Evolutionary conservation across 2,888 invertebrate species (phyloP).

Genomic region (Agrochola macilenta): DNA sequence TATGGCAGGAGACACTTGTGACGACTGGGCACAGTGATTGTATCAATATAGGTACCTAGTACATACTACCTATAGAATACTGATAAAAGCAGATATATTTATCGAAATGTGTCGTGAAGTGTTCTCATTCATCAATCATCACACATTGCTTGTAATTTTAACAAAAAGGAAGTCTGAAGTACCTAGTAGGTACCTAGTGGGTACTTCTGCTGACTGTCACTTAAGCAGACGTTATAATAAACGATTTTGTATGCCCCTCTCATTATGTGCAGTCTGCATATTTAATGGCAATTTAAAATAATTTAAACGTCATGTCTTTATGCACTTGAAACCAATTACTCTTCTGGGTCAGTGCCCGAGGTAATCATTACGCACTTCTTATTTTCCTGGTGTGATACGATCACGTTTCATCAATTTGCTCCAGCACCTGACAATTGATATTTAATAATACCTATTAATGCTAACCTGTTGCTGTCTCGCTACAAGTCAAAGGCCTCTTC

Average conservation of each 20-base stretch:
- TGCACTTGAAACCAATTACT: slow-evolving; percentile 48
- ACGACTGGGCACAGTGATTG: neutral
- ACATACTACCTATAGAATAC: neutral
- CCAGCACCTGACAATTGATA: neutral
- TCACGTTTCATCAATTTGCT: slow-evolving; percentile 7
- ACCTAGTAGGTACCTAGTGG: too few relatives aligned
- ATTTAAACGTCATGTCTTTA: slow-evolving; percentile 38
- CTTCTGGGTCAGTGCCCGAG: slow-evolving; percentile 20
- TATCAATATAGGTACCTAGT: neutral
- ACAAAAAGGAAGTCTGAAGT: neutral
- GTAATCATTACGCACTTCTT: neutral
- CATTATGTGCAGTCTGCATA: slow-evolving; percentile 57
- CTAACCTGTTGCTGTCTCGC: neutral
- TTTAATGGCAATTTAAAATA: slow-evolving; percentile 45
- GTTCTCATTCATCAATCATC: slow-evolving; percentile 5
- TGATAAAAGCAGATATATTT: neutral
- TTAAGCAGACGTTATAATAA: slow-evolving; percentile 29
- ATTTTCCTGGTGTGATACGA: neutral
- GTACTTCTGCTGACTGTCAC: neutral
- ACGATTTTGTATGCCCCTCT: slow-evolving; percentile 16
- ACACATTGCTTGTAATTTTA: neutral
- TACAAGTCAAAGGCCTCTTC: neutral
- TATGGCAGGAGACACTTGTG: neutral
- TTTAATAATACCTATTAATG: neutral
- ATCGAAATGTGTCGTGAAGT: slow-evolving; percentile 13